Base-by-base conservation (phyloP, 2,113 vertebrate species). In the Malurus cyaneus region DNA sequence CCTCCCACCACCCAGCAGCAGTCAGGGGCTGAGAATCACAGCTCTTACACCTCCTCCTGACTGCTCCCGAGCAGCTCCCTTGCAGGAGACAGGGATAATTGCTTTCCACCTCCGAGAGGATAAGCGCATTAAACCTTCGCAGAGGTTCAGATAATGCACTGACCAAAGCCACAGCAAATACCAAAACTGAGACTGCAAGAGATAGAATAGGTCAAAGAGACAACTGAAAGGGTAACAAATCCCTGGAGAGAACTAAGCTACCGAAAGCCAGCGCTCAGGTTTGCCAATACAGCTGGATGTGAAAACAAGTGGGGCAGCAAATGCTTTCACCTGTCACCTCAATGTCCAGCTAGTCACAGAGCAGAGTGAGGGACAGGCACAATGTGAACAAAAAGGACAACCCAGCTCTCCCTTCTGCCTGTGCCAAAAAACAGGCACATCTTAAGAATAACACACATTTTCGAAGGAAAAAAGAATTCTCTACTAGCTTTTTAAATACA, bases 151-250 rank as follows among this genome's bases (percentile, higher is more conserved):
- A 53, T 49, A 73, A 70, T 32, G 64, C 70, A 67, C 49, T 42
- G 61, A 57, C 74, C 57, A 82, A 82, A 96, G 88, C 66, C 49
- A 89, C 0, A 61, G 92, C 61, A 95, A 91, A 96, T 77, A 89
- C 90, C 93, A 89, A 89, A 92, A 92, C 81, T 57, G 78, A 93
- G 88, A 80, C 81, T 80, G 29, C 42, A 49, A 86, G n/a, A 92
- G 41, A 80, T 77, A 70, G 3, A 86, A 73, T 15, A 92, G 78
- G 92, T 95, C 94, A 96, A 80, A 94, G 88, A 85, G 64, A 52
- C 64, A 86, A 85, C 32, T 88, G 32, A 77, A 56, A 67, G 74
- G 59, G 52, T 74, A 89, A 80, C 64, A 71, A 84, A 93, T 28
- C 86, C 67, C 59, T 46, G 17, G 23, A 84, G n/a, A 86, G 60